Base-by-base conservation (phyloP, 2,888 invertebrate genomes). In the Perizoma flavofasciatum region DNA sequence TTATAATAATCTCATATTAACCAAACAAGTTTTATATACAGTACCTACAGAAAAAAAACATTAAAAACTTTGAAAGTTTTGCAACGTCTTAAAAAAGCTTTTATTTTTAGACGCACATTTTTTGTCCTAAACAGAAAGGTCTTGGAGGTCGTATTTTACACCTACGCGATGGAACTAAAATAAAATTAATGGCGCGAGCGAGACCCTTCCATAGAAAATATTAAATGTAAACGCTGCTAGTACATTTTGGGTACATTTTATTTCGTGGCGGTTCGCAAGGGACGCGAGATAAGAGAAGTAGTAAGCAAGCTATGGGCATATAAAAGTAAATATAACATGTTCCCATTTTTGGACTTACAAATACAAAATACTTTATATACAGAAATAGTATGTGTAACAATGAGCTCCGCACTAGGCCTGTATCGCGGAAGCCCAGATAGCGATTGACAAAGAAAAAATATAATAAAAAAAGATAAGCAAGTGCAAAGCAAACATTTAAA, bases 111-210 rank as follows among this genome's bases (percentile, higher is more conserved):
- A 44, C 43, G 6, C 46, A 35, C 35, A 47, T 47, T 55, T 49
- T 56, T 53, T n/a, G 33, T 34, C 51, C 49, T 10, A 32, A 34
- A 49, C 35, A 45, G 34, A 54, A 54, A 48, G 50, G 54, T 44
- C 34, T 45, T 48, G 52, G 57, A 37, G 57, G 57, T 48, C 59
- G 35, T 59, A 67, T 71, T 67, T 69, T 66, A 70, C 64, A 74
- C 68, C 68, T 63, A 68, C 63, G 64, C 67, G 66, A 66, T 65
- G 34, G 61, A 72, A 67, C 67, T 69, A 67, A 69, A 73, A 73
- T 67, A 68, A 68, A 70, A 68, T 67, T 68, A 70, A 70, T 70
- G 63, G 65, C 52, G 57, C 55, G 61, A 57, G 55, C 64, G 61
- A 63, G 68, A 66, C 66, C 72, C 68, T 69, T 47, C 54, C 58